Conservation (phyloP, 2,113 vertebrate species). For the Cebidichthys violaceus region DNA sequence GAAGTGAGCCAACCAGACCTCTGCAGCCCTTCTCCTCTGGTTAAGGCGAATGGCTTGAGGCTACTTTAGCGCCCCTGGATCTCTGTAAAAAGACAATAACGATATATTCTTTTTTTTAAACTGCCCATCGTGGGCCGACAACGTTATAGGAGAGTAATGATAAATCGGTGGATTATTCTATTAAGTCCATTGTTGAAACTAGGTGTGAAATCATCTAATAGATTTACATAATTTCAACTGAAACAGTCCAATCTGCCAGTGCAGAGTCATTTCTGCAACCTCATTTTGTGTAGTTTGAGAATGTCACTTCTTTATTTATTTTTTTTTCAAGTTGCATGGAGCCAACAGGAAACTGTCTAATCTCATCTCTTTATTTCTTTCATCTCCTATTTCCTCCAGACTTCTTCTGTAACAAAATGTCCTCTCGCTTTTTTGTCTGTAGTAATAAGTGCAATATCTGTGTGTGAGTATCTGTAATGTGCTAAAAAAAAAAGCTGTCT, state of each 20-base stretch:
- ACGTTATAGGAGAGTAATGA: not conserved
- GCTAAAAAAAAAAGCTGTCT: conserved; percentile 23
- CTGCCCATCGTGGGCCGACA: not conserved
- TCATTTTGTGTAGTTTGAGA: no score
- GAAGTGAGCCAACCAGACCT: not conserved
- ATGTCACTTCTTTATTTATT: not conserved
- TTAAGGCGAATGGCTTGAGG: not conserved
- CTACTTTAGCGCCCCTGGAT: not conserved
- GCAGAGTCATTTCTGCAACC: no score
- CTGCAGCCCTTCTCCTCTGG: not conserved
- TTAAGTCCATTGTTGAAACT: not conserved
- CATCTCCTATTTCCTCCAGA: not conserved
- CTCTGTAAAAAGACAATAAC: not conserved
- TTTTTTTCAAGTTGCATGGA: not conserved
- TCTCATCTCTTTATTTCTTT: not conserved
- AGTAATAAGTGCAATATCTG: conserved; percentile 58
- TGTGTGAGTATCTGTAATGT: conserved; percentile 9
- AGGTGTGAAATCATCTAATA: not conserved
- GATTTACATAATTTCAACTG: not conserved
- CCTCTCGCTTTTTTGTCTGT: not conserved
- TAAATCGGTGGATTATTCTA: not conserved
- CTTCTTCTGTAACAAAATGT: conserved; percentile 1
- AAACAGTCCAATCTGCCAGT: not conserved
- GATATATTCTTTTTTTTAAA: not conserved
- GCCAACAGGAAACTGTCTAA: not conserved